Percentiles rank a stretch among this genome's conserved stretches.
Conservation (phyloP, 2,113 vertebrate species). For the Tachysurus vachellii region DNA sequence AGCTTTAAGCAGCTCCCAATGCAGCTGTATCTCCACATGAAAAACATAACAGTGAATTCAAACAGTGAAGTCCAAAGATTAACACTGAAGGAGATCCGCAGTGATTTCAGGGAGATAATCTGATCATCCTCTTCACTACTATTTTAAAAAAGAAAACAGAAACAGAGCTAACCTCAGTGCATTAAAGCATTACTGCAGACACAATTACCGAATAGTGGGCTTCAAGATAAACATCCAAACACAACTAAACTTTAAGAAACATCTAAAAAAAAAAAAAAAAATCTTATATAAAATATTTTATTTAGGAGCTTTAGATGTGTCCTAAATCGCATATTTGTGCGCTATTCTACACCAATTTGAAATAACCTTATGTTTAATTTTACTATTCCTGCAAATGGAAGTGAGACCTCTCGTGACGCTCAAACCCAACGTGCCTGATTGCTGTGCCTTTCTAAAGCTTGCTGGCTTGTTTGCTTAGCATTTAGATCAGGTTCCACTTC, state of each 20-base stretch:
- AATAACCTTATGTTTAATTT: neutral
- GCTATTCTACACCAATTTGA: too few relatives aligned
- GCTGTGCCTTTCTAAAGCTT: neutral
- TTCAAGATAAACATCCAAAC: neutral
- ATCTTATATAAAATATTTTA: neutral
- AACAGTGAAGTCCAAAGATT: neutral
- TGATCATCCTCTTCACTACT: neutral
- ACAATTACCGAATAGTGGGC: neutral
- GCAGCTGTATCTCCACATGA: neutral
- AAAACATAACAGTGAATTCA: neutral
- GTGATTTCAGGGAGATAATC: constrained; percentile 47
- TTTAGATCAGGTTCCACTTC: constrained; percentile 11
- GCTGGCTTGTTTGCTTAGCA: neutral
- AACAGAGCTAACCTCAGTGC: neutral
- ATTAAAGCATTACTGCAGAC: neutral
- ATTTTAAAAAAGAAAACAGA: neutral
- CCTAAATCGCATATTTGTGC: too few relatives aligned
- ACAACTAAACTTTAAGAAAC: neutral
- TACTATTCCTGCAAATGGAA: neutral
- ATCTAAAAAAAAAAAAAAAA: neutral
- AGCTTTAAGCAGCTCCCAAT: constrained; percentile 60
- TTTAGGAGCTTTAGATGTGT: neutral
- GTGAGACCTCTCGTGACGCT: neutral
- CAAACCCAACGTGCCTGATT: neutral
- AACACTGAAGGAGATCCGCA: constrained; percentile 56